Percentiles rank a stretch among this genome's conserved stretches.
phyloP scores from a whole-genome alignment of 2,113 vertebrate genomes.

The Callaeas wilsoni region DNA sequence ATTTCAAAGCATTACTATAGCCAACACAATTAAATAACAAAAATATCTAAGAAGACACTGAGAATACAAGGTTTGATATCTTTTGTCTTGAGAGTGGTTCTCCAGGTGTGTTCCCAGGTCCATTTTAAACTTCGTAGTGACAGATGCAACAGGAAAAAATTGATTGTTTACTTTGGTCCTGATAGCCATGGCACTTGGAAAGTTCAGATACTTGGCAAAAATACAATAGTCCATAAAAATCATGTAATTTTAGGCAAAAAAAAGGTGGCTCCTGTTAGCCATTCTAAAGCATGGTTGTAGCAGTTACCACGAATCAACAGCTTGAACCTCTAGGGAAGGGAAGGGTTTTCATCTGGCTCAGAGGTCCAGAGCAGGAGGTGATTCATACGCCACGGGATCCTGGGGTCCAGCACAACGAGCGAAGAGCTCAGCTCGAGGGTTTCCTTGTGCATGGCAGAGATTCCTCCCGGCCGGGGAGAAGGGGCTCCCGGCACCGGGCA shows the following conservation, averaged over 20 bases:
- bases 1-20: neutral
- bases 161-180: neutral
- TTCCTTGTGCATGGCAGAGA: neutral
- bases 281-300: neutral
- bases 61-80: neutral
- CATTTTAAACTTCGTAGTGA: neutral
- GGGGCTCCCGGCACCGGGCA: neutral
- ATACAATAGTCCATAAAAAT: neutral
- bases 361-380: neutral
- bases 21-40: neutral
- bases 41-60: neutral
- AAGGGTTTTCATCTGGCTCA: neutral
- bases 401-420: accelerated
- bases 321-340: neutral
- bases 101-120: neutral
- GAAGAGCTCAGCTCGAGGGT: neutral
- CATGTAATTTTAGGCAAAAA: neutral
- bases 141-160: neutral
- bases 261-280: neutral
- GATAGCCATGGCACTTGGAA: neutral
- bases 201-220: neutral
- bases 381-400: neutral
- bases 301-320: neutral
- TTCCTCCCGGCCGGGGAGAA: neutral
- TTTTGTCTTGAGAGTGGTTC: neutral